Base-by-base conservation (phyloP, 2,888 invertebrate genomes). In the Drosophila demipolita region DNA sequence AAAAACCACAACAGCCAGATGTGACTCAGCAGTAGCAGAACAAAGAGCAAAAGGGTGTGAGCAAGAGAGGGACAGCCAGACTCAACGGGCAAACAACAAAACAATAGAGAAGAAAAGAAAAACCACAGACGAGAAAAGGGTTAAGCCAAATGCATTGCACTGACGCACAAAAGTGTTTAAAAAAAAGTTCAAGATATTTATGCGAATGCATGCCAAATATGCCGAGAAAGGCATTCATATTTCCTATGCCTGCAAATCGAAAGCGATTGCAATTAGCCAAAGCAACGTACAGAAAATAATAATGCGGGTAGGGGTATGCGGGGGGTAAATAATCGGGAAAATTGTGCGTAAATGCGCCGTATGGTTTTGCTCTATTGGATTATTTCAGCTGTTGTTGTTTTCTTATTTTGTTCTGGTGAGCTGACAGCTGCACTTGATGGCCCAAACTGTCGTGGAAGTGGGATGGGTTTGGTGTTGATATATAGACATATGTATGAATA, bases 361-460 rank as follows among this genome's bases (percentile, higher is more conserved):
- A 59, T 58, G 20, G 45, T 23, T 75, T 45, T 61, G 42, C 35
- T 65, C 45, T 45, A 23, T 66, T 54, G 66, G 33, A 26, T 69
- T 62, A n/a, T 71, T 83, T 83, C 83, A 83, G 78, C 84, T 79
- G 75, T 63, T 68, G 77, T n/a, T 61, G 52, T 20, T 66, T 15
- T 20, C 11, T 50, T 52, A 20, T 33, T 33, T 4, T 20, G 33
- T 33, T 50, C 26, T 45, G 23, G 26, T 17, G 32, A 12, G 35
- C 38, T 66, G 80, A 75, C 80, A 78, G 83, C 83, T 71, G 82
- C 81, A 80, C 68, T 80, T 80, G 83, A 82, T 75, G 80, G 64
- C 70, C 66, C 49, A 54, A 78, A 67, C 66, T 58, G 53, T 35
- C 23, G 29, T 23, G 7, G 15, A 8, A 45, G 7, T 45, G 20